These are phyloP conservation scores for Lophura nycthemera DNA, from an alignment of 2,113 vertebrate species.

Conservation along the genomic window DNA sequence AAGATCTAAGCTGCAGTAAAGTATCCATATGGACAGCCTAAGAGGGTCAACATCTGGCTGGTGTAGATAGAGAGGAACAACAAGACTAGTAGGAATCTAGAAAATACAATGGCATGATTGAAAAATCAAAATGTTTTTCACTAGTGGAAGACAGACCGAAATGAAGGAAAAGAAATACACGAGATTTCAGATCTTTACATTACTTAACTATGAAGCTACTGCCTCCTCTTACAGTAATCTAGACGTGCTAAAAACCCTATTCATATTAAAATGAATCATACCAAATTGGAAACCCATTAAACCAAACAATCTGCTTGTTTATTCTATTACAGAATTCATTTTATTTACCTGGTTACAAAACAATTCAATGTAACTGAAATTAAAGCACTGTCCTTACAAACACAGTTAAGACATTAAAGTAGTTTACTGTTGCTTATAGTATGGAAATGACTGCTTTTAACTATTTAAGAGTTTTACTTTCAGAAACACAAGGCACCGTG, in stretches of 20 bases:
- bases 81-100: background rate
- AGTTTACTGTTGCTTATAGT: slow-evolving; percentile 35
- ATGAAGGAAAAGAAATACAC: background rate
- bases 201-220: background rate
- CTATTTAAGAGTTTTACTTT: slow-evolving; percentile 72
- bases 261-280: background rate
- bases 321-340: background rate
- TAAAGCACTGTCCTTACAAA: slow-evolving; percentile 21
- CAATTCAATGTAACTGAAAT: background rate
- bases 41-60: background rate
- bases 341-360: slow-evolving; percentile 10
- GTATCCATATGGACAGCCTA: background rate
- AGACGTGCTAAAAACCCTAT: background rate
- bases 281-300: background rate
- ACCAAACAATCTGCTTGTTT: background rate
- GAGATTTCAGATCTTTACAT: background rate
- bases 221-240: background rate
- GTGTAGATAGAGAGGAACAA: background rate
- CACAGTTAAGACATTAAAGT: background rate
- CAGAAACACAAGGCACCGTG: slow-evolving; percentile 49
- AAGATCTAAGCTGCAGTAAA: background rate
- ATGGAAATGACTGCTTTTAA: slow-evolving; percentile 53
- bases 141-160: background rate
- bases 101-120: background rate
- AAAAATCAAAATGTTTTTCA: background rate